Evolutionary conservation across 1,140 invertebrate species (phyloP).

Genomic region (Drosophila grimshawi): DNA sequence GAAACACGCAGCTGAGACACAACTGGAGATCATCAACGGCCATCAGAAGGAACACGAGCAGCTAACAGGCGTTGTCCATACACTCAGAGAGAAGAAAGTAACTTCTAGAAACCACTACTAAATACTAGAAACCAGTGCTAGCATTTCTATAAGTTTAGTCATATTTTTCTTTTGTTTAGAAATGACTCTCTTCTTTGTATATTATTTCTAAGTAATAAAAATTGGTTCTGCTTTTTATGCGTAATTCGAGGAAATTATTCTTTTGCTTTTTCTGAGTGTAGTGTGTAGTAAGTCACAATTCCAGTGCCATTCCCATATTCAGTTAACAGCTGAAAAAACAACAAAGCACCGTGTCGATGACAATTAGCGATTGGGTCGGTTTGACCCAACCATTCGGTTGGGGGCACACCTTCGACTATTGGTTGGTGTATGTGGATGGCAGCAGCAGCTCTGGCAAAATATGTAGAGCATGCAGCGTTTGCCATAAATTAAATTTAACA

Average conservation of each 20-base stretch:
- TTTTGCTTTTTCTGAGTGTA: not conserved
- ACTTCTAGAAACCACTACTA: not conserved
- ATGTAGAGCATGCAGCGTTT: constrained; percentile 80
- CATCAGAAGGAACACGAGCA: constrained; percentile 20
- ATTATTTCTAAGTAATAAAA: no score
- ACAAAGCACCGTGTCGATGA: constrained; percentile 76
- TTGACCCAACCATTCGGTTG: constrained; percentile 35
- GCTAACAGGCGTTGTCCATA: not conserved
- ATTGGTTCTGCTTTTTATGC: no score
- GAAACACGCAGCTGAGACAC: constrained; percentile 32
- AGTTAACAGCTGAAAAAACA: constrained; percentile 62
- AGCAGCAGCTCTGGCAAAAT: constrained; percentile 55
- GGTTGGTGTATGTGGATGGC: constrained; percentile 6
- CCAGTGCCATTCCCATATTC: constrained; percentile 67
- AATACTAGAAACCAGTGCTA: not conserved
- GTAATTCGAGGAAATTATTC: no score
- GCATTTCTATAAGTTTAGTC: not conserved
- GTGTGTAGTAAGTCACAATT: constrained; percentile 11
- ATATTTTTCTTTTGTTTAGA: no score
- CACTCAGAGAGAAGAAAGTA: not conserved
- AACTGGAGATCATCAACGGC: constrained; percentile 59
- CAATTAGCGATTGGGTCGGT: constrained; percentile 74
- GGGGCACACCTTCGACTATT: constrained; percentile 46
- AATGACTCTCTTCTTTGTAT: no score
- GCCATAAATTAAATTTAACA: constrained; percentile 83